Conservation (phyloP, 2,888 invertebrate genomes). For the Lepas anatifera region DNA sequence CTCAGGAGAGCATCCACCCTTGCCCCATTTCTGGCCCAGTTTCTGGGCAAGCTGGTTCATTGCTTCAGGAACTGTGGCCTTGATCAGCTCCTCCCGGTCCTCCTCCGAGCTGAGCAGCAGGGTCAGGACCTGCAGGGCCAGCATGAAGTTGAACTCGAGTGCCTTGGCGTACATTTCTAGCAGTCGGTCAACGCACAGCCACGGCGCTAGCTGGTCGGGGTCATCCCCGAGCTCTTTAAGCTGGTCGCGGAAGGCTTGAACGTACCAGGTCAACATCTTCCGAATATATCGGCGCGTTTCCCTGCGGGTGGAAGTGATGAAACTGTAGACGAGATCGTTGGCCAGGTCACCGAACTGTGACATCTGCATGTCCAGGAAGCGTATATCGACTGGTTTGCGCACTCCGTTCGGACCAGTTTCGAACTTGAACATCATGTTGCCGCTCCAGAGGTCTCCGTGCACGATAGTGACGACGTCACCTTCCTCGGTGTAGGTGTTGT, state of each 20-base stretch:
- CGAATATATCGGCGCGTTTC: not conserved
- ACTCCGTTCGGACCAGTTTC: not conserved
- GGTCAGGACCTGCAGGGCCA: not conserved
- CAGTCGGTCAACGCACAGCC: not conserved
- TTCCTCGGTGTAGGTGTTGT: not conserved
- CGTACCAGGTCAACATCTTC: not conserved
- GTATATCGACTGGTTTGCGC: not conserved
- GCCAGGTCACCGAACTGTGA: not conserved
- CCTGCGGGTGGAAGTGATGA: not conserved
- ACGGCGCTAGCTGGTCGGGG: not conserved
- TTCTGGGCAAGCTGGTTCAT: no score
- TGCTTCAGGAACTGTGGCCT: no score
- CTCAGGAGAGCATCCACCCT: no score
- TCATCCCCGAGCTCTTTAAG: not conserved
- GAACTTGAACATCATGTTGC: not conserved
- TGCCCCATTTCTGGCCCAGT: no score
- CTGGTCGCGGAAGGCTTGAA: not conserved
- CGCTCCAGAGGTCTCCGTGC: not conserved
- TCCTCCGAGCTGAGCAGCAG: no score
- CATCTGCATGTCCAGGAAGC: not conserved
- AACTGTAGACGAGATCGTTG: not conserved
- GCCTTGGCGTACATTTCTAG: not conserved
- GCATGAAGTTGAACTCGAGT: not conserved
- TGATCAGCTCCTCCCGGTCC: no score
- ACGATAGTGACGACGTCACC: not conserved